Percentiles rank a stretch among this genome's conserved stretches.
Evolutionary conservation across 1,140 invertebrate genomes (phyloP).

Genomic region (Andricus grossulariae): DNA sequence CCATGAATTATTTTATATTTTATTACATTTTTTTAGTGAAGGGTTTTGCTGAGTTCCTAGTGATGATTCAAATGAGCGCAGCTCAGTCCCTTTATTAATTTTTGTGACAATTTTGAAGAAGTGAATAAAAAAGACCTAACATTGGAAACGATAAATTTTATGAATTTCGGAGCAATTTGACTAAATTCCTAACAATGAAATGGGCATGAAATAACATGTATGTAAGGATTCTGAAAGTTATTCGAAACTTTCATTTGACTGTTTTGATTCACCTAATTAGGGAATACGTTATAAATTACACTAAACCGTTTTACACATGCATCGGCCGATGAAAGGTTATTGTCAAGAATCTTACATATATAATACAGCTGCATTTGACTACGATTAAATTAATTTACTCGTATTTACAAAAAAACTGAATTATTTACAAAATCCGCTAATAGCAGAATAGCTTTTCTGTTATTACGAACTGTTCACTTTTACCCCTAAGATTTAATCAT

Average conservation of each 20-base stretch:
- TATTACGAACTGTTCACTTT: constrained; percentile 14
- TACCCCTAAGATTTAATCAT: constrained; percentile 36
- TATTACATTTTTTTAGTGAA: too few species aligned
- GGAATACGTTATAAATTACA: constrained; percentile 30
- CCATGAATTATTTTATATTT: too few species aligned
- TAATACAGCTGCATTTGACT: constrained; percentile 42
- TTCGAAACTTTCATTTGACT: neutral
- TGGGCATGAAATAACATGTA: too few species aligned
- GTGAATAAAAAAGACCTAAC: too few species aligned
- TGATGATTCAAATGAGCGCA: too few species aligned
- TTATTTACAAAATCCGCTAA: constrained; percentile 17
- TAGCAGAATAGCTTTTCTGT: constrained; percentile 1
- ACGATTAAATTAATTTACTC: constrained; percentile 49
- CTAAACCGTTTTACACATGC: constrained; percentile 49
- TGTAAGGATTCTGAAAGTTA: too few species aligned
- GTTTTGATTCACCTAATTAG: neutral
- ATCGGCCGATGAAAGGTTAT: constrained; percentile 47
- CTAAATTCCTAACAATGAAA: too few species aligned
- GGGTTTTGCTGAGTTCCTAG: too few species aligned
- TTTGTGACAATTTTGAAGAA: too few species aligned
- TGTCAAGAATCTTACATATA: constrained; percentile 35
- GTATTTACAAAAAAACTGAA: constrained; percentile 28
- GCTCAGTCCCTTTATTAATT: too few species aligned
- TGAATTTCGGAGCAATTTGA: too few species aligned
- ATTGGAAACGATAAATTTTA: too few species aligned